Conservation (phyloP, 30 jellyfish, hydroid and myxozoan genomes). For the Turritopsis rubra region DNA sequence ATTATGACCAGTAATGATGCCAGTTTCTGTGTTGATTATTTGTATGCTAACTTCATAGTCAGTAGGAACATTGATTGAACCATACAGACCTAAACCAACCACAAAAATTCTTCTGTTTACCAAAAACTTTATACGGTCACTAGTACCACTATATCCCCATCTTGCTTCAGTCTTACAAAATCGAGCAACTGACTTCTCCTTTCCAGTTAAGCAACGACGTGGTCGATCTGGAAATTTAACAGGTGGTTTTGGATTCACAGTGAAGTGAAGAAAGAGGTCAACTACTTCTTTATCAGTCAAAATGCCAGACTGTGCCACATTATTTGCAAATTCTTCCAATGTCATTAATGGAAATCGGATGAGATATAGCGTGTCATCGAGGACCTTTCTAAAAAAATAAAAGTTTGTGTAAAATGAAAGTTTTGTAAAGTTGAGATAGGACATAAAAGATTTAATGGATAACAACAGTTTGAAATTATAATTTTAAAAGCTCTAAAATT, state of each 20-base stretch:
- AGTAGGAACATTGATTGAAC: conserved; percentile 90
- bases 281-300: conserved; percentile 87
- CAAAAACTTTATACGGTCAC: conserved; percentile 81
- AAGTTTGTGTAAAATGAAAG: background rate
- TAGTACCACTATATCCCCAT: conserved; percentile 99
- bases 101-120: conserved; percentile 84
- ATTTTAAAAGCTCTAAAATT: too few species aligned
- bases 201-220: conserved; percentile 93
- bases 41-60: conserved; percentile 94
- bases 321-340: conserved; percentile 90
- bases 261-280: conserved; percentile 74
- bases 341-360: conserved; percentile 97
- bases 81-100: conserved; percentile 97
- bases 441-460: too few species aligned
- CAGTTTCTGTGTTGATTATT: conserved; percentile 75
- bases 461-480: too few species aligned
- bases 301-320: conserved; percentile 97
- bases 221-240: conserved; percentile 99
- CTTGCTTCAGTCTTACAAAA: conserved; percentile 94
- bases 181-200: conserved; percentile 87
- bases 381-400: conserved; percentile 47
- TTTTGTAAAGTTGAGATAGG: too few species aligned
- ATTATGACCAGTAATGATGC: conserved; percentile 78
- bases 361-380: conserved; percentile 73
- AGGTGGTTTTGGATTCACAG: conserved; percentile 95